Conservation (phyloP, 2,113 vertebrate genomes). For the Orientallactaga bullata region DNA sequence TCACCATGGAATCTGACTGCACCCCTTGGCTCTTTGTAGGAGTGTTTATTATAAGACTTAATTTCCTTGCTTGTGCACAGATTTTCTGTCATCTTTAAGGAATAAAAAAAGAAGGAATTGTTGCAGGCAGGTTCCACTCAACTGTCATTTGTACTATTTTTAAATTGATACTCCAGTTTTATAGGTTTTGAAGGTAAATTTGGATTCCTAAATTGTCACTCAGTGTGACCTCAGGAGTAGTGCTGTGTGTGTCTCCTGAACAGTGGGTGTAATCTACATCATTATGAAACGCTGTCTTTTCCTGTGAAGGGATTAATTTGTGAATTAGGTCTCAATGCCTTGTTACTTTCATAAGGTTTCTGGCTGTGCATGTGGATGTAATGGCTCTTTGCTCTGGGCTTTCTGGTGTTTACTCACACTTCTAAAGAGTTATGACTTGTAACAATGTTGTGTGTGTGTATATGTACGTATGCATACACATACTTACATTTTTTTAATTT, state of each 20-base stretch:
- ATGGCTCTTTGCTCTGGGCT: neutral
- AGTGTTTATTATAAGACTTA: slow-evolving; percentile 75
- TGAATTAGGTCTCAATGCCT: neutral
- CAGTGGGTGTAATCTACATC: neutral
- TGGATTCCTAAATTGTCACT: slow-evolving; percentile 35
- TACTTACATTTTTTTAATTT: slow-evolving; percentile 15
- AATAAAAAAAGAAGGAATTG: slow-evolving; percentile 62
- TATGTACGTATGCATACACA: neutral
- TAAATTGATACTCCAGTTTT: slow-evolving; percentile 72
- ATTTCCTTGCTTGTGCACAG: slow-evolving; percentile 77
- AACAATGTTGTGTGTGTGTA: neutral
- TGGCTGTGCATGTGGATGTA: neutral
- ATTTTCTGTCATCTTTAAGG: slow-evolving; percentile 86
- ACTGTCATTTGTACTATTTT: slow-evolving; percentile 46
- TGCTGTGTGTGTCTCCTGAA: neutral
- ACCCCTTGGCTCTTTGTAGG: slow-evolving; percentile 78
- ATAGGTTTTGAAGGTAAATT: slow-evolving; percentile 54
- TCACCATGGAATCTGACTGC: slow-evolving; percentile 65
- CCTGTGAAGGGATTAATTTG: neutral
- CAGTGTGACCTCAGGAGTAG: neutral
- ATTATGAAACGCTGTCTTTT: neutral
- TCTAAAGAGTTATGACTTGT: slow-evolving; percentile 6
- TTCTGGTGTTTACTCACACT: neutral
- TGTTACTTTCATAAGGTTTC: neutral
- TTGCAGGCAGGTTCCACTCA: slow-evolving; percentile 81